Percentiles rank a stretch among this genome's conserved stretches.
phyloP scores from a whole-genome alignment of 92 coral and sea anemone genomes.

The Anthopleura xanthogrammica region DNA sequence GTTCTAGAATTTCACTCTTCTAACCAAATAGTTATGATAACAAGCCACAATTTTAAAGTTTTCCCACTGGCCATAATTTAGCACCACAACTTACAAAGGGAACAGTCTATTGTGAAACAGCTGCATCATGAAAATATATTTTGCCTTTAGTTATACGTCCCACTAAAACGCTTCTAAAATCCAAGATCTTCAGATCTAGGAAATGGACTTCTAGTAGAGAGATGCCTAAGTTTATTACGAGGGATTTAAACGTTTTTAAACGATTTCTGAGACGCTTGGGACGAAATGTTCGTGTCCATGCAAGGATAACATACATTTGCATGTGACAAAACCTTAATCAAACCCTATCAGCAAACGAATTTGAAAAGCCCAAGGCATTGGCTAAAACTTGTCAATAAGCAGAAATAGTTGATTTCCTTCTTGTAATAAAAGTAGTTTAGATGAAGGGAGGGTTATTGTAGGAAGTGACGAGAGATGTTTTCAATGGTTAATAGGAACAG shows the following conservation, averaged over 20 bases:
- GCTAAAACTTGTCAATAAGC: conserved; percentile 41
- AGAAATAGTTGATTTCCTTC: conserved; percentile 43
- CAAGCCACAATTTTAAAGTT: conserved; percentile 42
- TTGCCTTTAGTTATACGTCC: conserved; percentile 19
- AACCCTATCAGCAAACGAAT: conserved; percentile 40
- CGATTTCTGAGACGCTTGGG: background rate
- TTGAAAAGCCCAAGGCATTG: conserved; percentile 50
- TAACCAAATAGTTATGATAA: conserved; percentile 35
- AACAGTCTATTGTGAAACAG: conserved; percentile 46
- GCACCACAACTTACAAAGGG: conserved; percentile 42
- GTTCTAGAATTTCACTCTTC: conserved; percentile 38
- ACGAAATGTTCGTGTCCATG: background rate
- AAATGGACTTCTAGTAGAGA: background rate
- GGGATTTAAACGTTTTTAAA: conserved; percentile 6
- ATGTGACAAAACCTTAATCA: conserved; percentile 36
- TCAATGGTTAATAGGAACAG: conserved; percentile 62
- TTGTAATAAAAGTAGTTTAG: conserved; percentile 48
- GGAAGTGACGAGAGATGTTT: conserved; percentile 41
- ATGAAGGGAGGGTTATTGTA: conserved; percentile 41
- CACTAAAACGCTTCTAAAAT: conserved; percentile 17
- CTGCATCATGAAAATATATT: conserved; percentile 40
- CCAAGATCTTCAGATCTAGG: background rate
- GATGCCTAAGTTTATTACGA: background rate
- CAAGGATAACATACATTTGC: conserved; percentile 36
- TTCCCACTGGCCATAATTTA: conserved; percentile 39